A percentile compares a stretch with the other conserved stretches of the same genome.
phyloP scores from a whole-genome alignment of 2,797 vertebrate species.

The Podarcis lilfordi region DNA sequence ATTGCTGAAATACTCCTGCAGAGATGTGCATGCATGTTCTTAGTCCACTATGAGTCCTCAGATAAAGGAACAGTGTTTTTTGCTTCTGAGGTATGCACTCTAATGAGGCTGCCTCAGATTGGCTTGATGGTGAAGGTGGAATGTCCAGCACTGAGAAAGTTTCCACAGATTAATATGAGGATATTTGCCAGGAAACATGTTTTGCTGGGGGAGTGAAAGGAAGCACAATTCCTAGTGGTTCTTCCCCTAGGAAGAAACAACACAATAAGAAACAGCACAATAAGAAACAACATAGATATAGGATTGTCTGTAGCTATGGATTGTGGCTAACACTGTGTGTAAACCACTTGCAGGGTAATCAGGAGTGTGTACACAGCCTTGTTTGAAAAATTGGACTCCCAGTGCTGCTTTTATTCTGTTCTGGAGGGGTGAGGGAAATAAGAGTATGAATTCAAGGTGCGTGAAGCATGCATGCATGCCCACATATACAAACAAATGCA shows the following conservation, averaged over 20 bases:
- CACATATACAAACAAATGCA: background rate
- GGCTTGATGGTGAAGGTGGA: background rate
- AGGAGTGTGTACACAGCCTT: too few relatives aligned
- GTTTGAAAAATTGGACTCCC: background rate
- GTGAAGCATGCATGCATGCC: too few relatives aligned
- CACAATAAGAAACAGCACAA: background rate
- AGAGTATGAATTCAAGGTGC: background rate
- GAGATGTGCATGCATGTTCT: background rate
- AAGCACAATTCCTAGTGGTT: background rate
- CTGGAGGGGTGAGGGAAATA: background rate
- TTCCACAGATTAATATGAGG: background rate
- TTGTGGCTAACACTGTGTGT: too few relatives aligned
- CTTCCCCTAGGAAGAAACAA: too few relatives aligned
- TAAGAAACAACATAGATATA: too few relatives aligned
- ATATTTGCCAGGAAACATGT: background rate
- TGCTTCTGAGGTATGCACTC: too few relatives aligned
- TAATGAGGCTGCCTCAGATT: background rate
- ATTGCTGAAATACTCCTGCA: background rate
- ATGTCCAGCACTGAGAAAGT: background rate
- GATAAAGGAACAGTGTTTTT: too few relatives aligned
- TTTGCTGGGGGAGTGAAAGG: background rate
- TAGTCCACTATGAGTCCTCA: too few relatives aligned
- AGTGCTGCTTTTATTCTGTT: background rate
- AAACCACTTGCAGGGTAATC: too few relatives aligned
- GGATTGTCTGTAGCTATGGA: too few relatives aligned